phyloP scores from a whole-genome alignment of 2,888 invertebrate species.

The Eupeodes luniger region DNA sequence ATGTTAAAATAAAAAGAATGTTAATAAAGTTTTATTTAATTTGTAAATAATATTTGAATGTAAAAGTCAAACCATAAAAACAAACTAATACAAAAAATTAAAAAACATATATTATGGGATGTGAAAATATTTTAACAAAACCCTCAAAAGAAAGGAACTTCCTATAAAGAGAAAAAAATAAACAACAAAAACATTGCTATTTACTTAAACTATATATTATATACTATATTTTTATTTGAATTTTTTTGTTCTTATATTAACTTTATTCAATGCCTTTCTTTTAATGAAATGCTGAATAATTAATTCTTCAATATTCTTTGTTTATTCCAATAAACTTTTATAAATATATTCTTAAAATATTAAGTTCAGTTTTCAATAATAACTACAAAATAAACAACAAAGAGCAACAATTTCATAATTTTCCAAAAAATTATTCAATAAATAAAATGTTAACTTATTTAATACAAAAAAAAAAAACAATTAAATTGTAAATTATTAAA shows the following conservation, averaged over 20 bases:
- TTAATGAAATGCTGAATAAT: conserved; percentile 37
- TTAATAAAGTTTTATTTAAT: conserved; percentile 39
- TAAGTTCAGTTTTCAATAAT: background rate
- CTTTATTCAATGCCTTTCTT: conserved; percentile 9
- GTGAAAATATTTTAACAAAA: conserved; percentile 43
- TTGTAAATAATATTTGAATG: conserved; percentile 68
- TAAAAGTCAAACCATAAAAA: conserved; percentile 38
- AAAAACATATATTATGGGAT: conserved; percentile 2
- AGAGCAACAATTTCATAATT: conserved; percentile 37
- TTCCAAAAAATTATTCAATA: conserved; percentile 40
- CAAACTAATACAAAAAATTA: background rate
- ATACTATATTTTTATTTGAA: conserved; percentile 5
- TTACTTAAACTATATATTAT: conserved; percentile 8
- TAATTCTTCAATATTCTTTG: conserved; percentile 31
- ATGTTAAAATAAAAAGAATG: conserved; percentile 11
- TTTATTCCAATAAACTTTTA: conserved; percentile 24
- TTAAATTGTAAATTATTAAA: conserved; percentile 77
- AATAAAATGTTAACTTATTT: conserved; percentile 33
- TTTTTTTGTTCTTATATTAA: conserved; percentile 13
- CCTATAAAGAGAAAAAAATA: conserved; percentile 6
- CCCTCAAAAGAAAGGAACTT: conserved; percentile 14
- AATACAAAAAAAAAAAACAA: conserved; percentile 73
- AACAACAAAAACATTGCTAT: conserved; percentile 30
- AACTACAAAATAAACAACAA: no score
- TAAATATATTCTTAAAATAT: conserved; percentile 18